phyloP scores from a whole-genome alignment of 1,140 invertebrate species.

The Homarus americanus region DNA sequence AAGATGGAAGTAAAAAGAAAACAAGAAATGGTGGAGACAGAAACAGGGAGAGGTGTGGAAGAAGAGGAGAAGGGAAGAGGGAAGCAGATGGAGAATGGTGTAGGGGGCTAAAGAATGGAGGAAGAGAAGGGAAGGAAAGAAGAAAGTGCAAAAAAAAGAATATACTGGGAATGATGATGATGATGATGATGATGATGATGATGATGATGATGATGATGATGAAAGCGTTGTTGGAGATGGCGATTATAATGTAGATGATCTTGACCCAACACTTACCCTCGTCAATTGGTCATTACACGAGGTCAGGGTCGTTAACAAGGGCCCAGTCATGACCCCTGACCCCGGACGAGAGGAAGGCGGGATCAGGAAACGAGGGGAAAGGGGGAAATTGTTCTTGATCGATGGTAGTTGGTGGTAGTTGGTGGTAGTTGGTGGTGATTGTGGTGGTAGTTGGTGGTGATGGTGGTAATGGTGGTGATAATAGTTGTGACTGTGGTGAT shows the following conservation, averaged over 20 bases:
- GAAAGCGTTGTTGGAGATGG: no score
- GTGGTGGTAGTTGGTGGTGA: neutral
- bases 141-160: neutral
- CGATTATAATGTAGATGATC: no score
- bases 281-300: neutral
- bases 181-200: no score
- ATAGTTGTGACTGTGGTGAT: neutral
- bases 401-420: neutral
- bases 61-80: neutral
- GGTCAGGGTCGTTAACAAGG: conserved; percentile 17
- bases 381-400: neutral
- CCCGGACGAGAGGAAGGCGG: conserved; percentile 13
- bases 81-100: neutral
- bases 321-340: conserved; percentile 16
- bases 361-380: neutral
- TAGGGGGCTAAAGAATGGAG: neutral
- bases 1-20: neutral
- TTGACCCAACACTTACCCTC: no score
- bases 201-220: no score
- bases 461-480: neutral
- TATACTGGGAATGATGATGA: no score
- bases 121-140: conserved; percentile 11
- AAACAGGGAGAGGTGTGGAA: neutral
- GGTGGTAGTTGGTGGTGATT: neutral
- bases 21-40: neutral